Evolutionary conservation across 1,140 invertebrate genomes (phyloP), one percentile per base, ranked within the genome.

Genomic region (Drosophila repletoides): DNA sequence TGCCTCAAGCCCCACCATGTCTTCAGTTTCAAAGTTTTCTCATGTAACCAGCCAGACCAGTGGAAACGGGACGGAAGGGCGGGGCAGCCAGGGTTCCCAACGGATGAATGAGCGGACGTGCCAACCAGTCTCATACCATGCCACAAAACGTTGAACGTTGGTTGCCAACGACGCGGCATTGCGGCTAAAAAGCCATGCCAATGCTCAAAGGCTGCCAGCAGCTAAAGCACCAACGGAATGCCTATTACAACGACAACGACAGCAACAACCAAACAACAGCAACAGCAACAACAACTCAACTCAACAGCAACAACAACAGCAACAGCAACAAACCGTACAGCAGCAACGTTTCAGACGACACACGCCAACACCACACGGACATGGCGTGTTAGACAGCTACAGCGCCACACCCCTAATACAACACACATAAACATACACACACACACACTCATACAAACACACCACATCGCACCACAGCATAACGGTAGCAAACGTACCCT

Each of bases 11-110:
- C 72, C 65, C 67, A 51, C 49, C 80, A 80, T 73, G 80, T 86
- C 80, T 86, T 77, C 80, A 86, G 80, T 86, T 86, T 76, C 80
- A 86, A 86, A 86, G 81, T 86, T 86, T 86, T 86, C 80, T 76
- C 81, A 86, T 86, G 80, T 86, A 80, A 80, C 79, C 75, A 64
- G 72, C 51, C 53, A 69, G 45, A 24, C 33, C 40, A 46, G 28
- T 19, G 26, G 12, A 22, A 19, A 19, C 4, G 2, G 9, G 17
- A 24, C 1, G 24, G 10, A 22, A 19, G 12, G 21, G 31, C 12
- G 7, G 5, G 52, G 40, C n/a, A 33, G 24, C 28, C 12, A 17
- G 43, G 17, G 36, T 48, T 22, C 72, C 64, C 52, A 83, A 73
- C 75, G 80, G 80, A 86, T 80, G 80, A 80, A 86, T 86, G 68